phyloP scores from a whole-genome alignment of 2,113 vertebrate genomes.

The Bubo scandiacus region DNA sequence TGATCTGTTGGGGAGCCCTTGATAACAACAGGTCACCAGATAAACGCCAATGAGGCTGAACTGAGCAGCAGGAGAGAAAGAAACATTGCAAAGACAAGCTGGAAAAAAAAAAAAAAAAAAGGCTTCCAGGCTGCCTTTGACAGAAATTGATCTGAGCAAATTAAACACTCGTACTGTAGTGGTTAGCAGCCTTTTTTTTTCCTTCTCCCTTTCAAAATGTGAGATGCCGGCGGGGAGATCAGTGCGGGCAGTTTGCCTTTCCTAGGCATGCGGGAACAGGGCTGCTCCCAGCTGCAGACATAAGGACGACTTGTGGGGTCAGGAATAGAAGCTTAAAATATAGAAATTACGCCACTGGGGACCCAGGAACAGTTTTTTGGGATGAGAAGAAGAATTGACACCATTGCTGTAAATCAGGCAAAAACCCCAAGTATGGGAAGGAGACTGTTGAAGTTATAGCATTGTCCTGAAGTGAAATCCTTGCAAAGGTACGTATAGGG shows the following conservation, averaged over 20 bases:
- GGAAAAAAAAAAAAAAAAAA: background rate
- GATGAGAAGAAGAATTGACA: background rate
- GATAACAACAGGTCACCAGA: background rate
- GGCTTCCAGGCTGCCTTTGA: background rate
- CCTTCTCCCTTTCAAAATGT: background rate
- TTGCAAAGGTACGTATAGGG: fast-evolving
- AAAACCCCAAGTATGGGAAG: background rate
- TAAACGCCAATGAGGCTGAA: background rate
- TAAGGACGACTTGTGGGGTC: background rate
- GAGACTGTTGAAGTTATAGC: background rate
- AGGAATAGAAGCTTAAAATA: background rate
- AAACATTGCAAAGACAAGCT: background rate
- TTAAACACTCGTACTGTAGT: background rate
- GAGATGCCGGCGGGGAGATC: background rate
- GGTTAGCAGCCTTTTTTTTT: background rate
- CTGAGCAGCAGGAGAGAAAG: background rate
- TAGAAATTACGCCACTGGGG: background rate
- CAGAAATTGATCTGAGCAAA: slow-evolving; percentile 47
- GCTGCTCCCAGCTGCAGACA: background rate
- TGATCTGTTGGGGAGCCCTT: background rate
- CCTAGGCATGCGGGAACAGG: background rate
- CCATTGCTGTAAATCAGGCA: background rate
- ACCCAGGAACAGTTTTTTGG: background rate
- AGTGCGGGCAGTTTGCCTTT: fast-evolving
- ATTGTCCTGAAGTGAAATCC: background rate